phyloP scores from a whole-genome alignment of 2,797 vertebrate genomes.

The Sebastolobus alascanus region DNA sequence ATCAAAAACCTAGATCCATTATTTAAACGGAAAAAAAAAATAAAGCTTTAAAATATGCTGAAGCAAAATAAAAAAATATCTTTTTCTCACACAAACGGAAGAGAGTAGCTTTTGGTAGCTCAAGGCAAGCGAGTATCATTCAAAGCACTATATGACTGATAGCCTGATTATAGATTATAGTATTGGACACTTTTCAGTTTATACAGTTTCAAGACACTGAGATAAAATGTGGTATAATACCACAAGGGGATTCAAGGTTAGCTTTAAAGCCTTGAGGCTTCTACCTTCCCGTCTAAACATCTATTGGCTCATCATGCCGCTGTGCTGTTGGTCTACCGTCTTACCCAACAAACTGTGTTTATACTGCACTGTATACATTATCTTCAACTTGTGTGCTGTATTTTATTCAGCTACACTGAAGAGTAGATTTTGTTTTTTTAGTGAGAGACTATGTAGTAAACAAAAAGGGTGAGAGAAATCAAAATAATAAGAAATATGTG shows the following conservation, averaged over 20 bases:
- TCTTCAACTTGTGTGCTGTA: not conserved
- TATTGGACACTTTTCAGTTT: not conserved
- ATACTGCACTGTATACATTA: too few species aligned
- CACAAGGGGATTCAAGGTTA: not conserved
- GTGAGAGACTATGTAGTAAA: not conserved
- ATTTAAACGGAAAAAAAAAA: not conserved
- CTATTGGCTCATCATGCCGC: not conserved
- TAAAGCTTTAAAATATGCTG: conserved; percentile 3
- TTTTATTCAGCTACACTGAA: not conserved
- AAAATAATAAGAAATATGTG: conserved; percentile 29
- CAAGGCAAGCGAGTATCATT: not conserved
- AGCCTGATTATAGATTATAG: not conserved
- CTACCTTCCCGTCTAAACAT: not conserved
- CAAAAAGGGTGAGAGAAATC: conserved; percentile 26
- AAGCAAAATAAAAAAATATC: not conserved
- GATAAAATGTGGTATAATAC: not conserved
- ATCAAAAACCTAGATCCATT: not conserved
- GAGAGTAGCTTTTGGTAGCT: not conserved
- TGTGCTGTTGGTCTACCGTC: not conserved
- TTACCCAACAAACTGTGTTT: not conserved
- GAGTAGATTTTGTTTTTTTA: not conserved
- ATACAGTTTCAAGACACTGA: not conserved
- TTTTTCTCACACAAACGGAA: not conserved
- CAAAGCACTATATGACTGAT: conserved; percentile 8
- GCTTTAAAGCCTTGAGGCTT: not conserved